Conservation (phyloP, 2,888 invertebrate genomes). For the Gordius sp. region DNA sequence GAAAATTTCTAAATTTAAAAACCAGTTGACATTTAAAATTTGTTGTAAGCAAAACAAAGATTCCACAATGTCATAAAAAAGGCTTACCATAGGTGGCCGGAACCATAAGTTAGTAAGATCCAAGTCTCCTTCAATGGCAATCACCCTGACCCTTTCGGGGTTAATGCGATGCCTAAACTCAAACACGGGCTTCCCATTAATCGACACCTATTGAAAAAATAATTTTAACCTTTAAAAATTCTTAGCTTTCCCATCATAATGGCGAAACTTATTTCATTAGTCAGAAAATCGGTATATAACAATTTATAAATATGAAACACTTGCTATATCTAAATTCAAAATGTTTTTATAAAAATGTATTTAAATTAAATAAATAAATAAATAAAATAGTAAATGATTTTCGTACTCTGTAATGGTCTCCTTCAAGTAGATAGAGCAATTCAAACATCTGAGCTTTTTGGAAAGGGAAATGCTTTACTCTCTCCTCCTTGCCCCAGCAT, state of each 20-base stretch:
- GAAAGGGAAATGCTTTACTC: conserved; percentile 12
- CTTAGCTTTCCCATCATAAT: too few species aligned
- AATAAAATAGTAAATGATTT: too few species aligned
- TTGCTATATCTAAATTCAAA: too few species aligned
- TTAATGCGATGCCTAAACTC: conserved; percentile 13
- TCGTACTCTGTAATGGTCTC: conserved; percentile 15
- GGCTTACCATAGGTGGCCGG: not conserved
- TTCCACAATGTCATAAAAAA: not conserved
- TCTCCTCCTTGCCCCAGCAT: conserved; percentile 12
- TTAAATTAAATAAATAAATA: too few species aligned
- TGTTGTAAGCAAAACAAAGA: not conserved
- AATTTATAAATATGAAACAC: too few species aligned
- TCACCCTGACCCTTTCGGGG: not conserved
- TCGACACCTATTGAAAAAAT: conserved; percentile 5
- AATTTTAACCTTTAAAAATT: too few species aligned
- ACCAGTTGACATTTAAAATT: conserved; percentile 1
- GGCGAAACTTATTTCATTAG: too few species aligned
- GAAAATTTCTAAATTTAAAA: too few species aligned
- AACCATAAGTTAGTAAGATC: conserved; percentile 3
- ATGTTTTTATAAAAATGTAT: too few species aligned
- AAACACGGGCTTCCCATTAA: conserved; percentile 15
- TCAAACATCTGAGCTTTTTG: conserved; percentile 11
- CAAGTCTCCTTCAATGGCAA: conserved; percentile 4
- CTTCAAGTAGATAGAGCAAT: not conserved
- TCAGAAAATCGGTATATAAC: too few species aligned